Base-by-base conservation (phyloP, 1,140 invertebrate genomes). In the Magallana gigas region DNA sequence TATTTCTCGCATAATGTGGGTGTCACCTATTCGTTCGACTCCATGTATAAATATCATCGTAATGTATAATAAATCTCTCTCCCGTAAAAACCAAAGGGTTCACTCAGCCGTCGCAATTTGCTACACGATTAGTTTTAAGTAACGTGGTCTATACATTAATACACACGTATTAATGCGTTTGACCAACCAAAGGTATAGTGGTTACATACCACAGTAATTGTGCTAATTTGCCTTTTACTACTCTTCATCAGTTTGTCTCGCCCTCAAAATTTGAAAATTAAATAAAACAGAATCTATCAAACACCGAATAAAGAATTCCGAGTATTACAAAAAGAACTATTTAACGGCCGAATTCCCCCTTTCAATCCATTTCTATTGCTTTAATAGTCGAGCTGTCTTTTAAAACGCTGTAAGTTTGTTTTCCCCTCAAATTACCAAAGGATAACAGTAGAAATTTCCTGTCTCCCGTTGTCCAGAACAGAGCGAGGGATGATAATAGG, bases 341-440 rank as follows among this genome's bases (percentile, higher is more conserved):
- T 87, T 87, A 87, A 87, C 86, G 86, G 82, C 71, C 86, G 86
- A 84, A 84, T 76, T 68, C 82, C 57, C 80, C 86, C 83, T 16
- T 87, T 84, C 82, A 87, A 80, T 56, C 9, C 56, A 5, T 68
- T 36, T 87, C 48, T 84, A 87, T 84, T 87, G 83, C 18, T 76
- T 84, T 84, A 87, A 87, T 87, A 60, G 86, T 76, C 64, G 86
- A 76, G 86, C 48, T 84, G 82, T 84, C 83, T 84, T 84, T 58
- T 76, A 68, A 87, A 68, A 84, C 86, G 80, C 57, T 84, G 18
- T 8, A 84, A 87, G 86, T 87, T 87, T 87, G 82, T 87, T 87
- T 87, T 84, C 83, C 86, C 86, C 86, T 87, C 86, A 84, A 87
- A 87, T 87, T 87, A 87, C 86, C 82, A 84, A 84, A 87, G 76